Base-by-base conservation (phyloP, 2,888 invertebrate species). In the Orthosia gothica region DNA sequence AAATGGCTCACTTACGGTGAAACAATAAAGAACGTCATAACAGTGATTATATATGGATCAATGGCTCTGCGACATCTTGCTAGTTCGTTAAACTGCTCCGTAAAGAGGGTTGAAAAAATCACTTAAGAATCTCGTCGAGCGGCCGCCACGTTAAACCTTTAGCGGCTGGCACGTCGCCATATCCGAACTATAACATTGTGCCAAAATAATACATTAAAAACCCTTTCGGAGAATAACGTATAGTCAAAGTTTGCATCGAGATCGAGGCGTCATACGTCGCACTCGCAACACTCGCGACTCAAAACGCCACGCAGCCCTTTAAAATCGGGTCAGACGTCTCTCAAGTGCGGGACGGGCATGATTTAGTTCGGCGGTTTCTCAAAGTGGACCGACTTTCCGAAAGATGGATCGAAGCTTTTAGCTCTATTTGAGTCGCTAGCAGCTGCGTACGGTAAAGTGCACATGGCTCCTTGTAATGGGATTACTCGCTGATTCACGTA, bases 151-250 rank as follows among this genome's bases (percentile, higher is more conserved):
- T 94, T 94, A 94, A 94, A 94, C 94, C 94, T 95, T 95, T 92
- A 93, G 92, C 89, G 84, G 92, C 89, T 96, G 96, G 96, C 95
- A 92, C 87, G 65, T 63, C 84, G 95, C 95, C 96, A 96, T 89
- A 80, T 80, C 80, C 82, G 82, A 88, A 89, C 89, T 92, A 91
- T 92, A 91, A 92, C 93, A 91, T 92, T 92, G 93, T 94, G 94
- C 95, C 94, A 95, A 94, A 95, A 95, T 95, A 95, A 95, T 93
- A 93, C 92, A 95, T 95, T 95, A 93, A 95, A 95, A 95, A 91
- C 91, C 91, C 91, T 94, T 95, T 92, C 89, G 88, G 85, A 89
- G 89, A 91, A 90, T 93, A 94, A 93, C 90, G 91, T 93, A 93
- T 90, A 91, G 87, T 91, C 88, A 90, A 91, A 93, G 90, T 94